Conservation (phyloP, 2,888 invertebrate species). For the Sthenelais limicola region DNA sequence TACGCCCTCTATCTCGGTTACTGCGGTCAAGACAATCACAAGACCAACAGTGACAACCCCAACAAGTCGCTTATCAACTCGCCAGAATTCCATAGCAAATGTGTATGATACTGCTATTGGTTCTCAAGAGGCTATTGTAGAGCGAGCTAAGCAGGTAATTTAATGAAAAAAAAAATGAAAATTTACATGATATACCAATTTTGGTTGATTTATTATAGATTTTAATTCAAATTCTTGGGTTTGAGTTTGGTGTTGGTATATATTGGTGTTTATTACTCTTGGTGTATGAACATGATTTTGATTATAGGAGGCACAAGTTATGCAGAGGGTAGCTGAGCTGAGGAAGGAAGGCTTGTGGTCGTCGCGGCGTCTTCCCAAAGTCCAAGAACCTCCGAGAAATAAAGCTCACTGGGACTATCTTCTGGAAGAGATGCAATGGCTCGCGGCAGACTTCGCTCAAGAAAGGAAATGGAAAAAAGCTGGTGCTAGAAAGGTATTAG, state of each 20-base stretch:
- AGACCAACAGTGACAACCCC: not conserved
- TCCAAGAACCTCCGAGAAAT: conserved; percentile 80
- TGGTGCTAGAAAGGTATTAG: conserved; percentile 77
- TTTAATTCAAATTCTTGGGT: not conserved
- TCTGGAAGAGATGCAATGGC: conserved; percentile 98
- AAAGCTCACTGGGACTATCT: conserved; percentile 99
- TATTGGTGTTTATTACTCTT: not conserved
- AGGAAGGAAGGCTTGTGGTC: conserved; percentile 97
- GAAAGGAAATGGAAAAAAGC: conserved; percentile 98
- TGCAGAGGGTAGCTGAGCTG: conserved; percentile 91
- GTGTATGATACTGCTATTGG: conserved; percentile 70
- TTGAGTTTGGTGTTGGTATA: not conserved
- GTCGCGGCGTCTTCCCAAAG: conserved; percentile 89
- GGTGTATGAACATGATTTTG: conserved; percentile 2
- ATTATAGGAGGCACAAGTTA: conserved; percentile 89
- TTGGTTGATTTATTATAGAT: not conserved
- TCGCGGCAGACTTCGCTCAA: conserved; percentile 96
- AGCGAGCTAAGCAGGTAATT: conserved; percentile 84
- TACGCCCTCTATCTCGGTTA: too few relatives aligned
- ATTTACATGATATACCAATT: not conserved
- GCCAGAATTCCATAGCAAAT: too few relatives aligned
- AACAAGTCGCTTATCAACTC: too few relatives aligned
- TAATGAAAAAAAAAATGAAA: not conserved
- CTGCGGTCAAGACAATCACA: too few relatives aligned
- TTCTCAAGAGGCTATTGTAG: conserved; percentile 84